Evolutionary conservation across 92 coral and sea anemone species (phyloP).

Genomic region (Meandrina meandrites): DNA sequence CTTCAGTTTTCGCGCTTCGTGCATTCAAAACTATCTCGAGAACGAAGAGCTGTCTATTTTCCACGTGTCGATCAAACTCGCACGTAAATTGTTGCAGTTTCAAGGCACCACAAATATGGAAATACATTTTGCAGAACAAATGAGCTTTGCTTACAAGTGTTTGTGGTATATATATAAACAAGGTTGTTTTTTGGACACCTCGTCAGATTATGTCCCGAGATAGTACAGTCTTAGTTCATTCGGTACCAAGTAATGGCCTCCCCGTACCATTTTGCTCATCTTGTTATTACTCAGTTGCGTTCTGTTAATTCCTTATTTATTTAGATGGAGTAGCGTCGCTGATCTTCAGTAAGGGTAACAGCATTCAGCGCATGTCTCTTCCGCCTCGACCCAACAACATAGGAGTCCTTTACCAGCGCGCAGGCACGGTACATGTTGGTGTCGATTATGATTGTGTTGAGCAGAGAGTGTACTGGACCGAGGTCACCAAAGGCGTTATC

Average conservation of each 20-base stretch:
- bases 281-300: neutral
- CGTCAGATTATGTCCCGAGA: too few species aligned
- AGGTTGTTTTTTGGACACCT: too few species aligned
- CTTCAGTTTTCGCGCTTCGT: too few species aligned
- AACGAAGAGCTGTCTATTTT: too few species aligned
- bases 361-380: constrained; percentile 94
- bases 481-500: constrained; percentile 81
- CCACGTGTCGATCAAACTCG: too few species aligned
- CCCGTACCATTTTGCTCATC: neutral
- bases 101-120: too few species aligned
- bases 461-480: constrained; percentile 91
- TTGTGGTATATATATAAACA: too few species aligned
- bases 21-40: too few species aligned
- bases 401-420: constrained; percentile 77
- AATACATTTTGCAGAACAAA: too few species aligned
- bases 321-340: constrained; percentile 94
- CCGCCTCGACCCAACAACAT: constrained; percentile 89
- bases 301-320: neutral
- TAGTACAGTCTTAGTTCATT: too few species aligned
- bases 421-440: constrained; percentile 87
- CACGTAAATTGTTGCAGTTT: too few species aligned
- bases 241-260: neutral
- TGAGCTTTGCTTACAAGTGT: too few species aligned
- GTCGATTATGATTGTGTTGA: constrained; percentile 88
- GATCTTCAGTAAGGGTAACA: constrained; percentile 91